Evolutionary conservation across 2,797 vertebrate species (phyloP).

Genomic region (Pangasius mekongensis): DNA sequence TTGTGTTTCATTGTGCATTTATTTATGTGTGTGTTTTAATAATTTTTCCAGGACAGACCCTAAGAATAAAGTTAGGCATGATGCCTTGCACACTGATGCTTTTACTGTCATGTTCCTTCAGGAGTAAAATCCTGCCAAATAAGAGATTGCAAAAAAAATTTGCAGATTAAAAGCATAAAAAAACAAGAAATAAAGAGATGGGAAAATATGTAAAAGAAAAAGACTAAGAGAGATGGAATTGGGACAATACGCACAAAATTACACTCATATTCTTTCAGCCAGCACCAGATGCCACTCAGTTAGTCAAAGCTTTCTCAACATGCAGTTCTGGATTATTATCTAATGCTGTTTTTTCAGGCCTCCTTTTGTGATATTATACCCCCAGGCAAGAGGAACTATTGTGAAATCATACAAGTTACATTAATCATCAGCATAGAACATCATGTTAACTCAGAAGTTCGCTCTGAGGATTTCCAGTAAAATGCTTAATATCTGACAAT

Average conservation of each 20-base stretch:
- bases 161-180: background rate
- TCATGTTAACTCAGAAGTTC: slow-evolving; percentile 56
- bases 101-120: slow-evolving; percentile 16
- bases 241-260: slow-evolving; percentile 37
- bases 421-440: slow-evolving; percentile 66
- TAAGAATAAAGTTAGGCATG: slow-evolving; percentile 22
- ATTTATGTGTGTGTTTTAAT: slow-evolving; percentile 16
- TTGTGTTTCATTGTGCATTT: slow-evolving; percentile 11
- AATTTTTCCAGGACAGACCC: slow-evolving; percentile 3
- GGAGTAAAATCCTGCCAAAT: slow-evolving; percentile 30
- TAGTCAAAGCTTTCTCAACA: slow-evolving; percentile 48
- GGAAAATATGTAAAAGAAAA: background rate
- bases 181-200: background rate
- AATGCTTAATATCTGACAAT: slow-evolving; percentile 49
- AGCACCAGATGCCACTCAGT: slow-evolving; percentile 40
- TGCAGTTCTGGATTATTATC: slow-evolving; percentile 46
- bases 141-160: slow-evolving; percentile 7
- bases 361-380: slow-evolving; percentile 50
- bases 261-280: slow-evolving; percentile 42
- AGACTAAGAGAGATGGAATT: slow-evolving; percentile 3
- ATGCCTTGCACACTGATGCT: background rate
- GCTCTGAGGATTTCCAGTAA: slow-evolving; percentile 56
- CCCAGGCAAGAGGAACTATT: slow-evolving; percentile 65
- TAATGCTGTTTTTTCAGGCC: slow-evolving; percentile 43
- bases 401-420: slow-evolving; percentile 63